These are phyloP conservation scores for Parnassius mnemosyne DNA, from an alignment of 2,888 invertebrate species.

Conservation along the genomic window DNA sequence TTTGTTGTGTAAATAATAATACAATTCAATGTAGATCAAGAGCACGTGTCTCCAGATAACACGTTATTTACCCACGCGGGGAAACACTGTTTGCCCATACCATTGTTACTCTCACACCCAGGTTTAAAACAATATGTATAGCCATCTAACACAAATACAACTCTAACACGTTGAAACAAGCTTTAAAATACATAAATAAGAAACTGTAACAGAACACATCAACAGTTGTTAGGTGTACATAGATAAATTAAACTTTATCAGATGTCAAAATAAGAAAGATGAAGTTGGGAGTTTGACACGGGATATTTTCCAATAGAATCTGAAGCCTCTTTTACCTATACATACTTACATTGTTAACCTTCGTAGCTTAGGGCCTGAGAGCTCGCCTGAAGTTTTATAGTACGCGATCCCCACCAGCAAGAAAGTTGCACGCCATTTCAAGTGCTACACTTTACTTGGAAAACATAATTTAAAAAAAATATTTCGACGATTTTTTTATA, in stretches of 20 bases:
- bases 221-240: background rate
- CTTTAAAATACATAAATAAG: no score
- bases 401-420: background rate
- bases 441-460: no score
- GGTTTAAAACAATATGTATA: background rate
- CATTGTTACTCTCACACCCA: background rate
- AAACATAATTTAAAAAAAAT: no score
- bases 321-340: no score
- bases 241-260: constrained; percentile 7
- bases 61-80: background rate
- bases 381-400: background rate
- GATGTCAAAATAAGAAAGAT: constrained; percentile 7
- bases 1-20: background rate
- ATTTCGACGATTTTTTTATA: no score
- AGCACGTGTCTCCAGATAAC: constrained; percentile 9
- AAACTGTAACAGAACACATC: no score
- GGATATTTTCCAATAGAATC: constrained; percentile 7
- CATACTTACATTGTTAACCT: no score
- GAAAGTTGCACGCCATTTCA: background rate
- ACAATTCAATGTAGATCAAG: constrained; percentile 27
- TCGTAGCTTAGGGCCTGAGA: no score
- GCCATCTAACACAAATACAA: no score
- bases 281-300: background rate
- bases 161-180: no score
- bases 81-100: constrained; percentile 23